Percentiles rank a stretch among this genome's conserved stretches.
Conservation (phyloP, 2,113 vertebrate genomes). For the Gymnorhina tibicen region DNA sequence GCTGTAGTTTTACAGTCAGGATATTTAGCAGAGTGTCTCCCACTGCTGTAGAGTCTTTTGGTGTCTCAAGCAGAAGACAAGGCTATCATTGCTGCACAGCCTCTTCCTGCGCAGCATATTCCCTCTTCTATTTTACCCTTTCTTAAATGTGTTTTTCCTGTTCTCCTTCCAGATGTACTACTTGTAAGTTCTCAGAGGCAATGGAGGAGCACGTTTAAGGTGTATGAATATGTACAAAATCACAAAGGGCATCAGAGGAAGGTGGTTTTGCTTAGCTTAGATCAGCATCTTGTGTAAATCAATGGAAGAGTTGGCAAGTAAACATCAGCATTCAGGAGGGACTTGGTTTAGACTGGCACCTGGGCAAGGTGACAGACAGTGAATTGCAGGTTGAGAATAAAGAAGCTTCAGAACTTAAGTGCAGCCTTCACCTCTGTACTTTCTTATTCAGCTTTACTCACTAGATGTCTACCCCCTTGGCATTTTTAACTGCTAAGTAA, state of each 20-base stretch:
- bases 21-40: neutral
- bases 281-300: neutral
- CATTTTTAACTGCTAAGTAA: neutral
- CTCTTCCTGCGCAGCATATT: neutral
- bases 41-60: neutral
- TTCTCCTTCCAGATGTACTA: neutral
- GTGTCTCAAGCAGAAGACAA: neutral
- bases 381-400: neutral
- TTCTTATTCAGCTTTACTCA: neutral
- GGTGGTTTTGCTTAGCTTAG: neutral
- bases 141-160: neutral
- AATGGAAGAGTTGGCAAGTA: neutral
- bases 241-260: neutral
- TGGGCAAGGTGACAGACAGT: neutral
- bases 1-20: neutral
- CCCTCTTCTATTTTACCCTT: neutral
- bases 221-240: neutral
- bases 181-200: neutral
- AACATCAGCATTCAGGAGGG: neutral
- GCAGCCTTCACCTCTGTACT: neutral
- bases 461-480: neutral
- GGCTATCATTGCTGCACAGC: neutral
- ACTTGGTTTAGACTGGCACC: neutral
- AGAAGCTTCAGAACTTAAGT: neutral
- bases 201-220: neutral